A percentile compares a stretch with the other conserved stretches of the same genome.
phyloP scores from a whole-genome alignment of 2,888 invertebrate genomes.

The Uropetala carovei region DNA sequence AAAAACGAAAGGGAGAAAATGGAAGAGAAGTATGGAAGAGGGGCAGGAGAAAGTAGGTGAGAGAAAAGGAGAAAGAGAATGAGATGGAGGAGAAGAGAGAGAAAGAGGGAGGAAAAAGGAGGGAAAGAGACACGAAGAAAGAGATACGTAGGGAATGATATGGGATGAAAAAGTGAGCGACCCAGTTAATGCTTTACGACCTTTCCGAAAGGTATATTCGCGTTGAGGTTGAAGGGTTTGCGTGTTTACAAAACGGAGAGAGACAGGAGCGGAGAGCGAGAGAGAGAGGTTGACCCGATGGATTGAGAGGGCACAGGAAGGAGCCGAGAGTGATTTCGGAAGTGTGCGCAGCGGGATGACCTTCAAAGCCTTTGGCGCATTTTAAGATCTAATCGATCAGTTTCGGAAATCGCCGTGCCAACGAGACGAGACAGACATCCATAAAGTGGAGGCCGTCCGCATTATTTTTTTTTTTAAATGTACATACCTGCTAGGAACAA shows the following conservation, averaged over 20 bases:
- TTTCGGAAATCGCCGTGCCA: neutral
- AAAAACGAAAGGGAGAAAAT: neutral
- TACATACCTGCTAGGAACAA: too few relatives aligned
- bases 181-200: conserved; percentile 46
- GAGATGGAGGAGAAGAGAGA: neutral
- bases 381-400: neutral
- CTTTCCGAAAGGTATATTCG: neutral
- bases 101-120: neutral
- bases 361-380: neutral
- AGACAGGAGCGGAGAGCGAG: neutral
- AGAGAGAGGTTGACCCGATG: neutral
- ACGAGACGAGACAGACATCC: neutral
- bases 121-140: neutral
- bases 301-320: neutral
- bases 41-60: neutral
- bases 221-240: neutral
- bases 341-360: neutral
- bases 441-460: too few relatives aligned
- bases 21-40: neutral
- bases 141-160: too few relatives aligned
- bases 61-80: neutral
- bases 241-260: conserved; percentile 15
- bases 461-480: too few relatives aligned
- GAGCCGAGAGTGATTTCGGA: conserved; percentile 22
- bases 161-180: neutral